Evolutionary conservation across 2,113 vertebrate species (phyloP).

Genomic region (Dunckerocampus dactyliophorus): DNA sequence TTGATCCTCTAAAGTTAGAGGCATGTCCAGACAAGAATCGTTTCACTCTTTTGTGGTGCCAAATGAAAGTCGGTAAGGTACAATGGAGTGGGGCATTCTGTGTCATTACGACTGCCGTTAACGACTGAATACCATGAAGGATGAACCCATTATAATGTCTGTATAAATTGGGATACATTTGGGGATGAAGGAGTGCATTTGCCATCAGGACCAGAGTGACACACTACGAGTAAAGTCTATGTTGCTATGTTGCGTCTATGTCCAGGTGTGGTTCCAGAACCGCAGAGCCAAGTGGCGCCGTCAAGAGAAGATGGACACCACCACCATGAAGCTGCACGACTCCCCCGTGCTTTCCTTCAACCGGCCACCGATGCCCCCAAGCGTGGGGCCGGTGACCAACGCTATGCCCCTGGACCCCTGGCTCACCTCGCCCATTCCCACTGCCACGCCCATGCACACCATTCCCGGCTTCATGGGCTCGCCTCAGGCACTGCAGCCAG

Average conservation of each 20-base stretch:
- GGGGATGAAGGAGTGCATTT: not conserved
- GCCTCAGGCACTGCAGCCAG: conserved; percentile 78
- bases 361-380: conserved; percentile 75
- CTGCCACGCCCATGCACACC: conserved; percentile 77
- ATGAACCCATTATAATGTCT: too few species aligned
- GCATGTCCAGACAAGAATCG: too few species aligned
- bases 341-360: conserved; percentile 84
- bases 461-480: conserved; percentile 84
- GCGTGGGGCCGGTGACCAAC: conserved; percentile 73
- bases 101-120: too few species aligned
- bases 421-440: conserved; percentile 84
- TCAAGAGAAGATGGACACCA: conserved; percentile 89
- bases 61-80: too few species aligned
- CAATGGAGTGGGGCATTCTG: too few species aligned
- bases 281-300: conserved; percentile 88
- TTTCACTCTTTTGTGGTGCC: too few species aligned
- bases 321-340: conserved; percentile 83
- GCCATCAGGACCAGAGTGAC: not conserved
- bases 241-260: not conserved
- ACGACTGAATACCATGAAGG: too few species aligned
- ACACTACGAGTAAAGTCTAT: not conserved
- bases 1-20: too few species aligned
- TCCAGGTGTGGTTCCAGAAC: conserved; percentile 93
- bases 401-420: conserved; percentile 85
- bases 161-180: not conserved